phyloP scores from a whole-genome alignment of 2,113 vertebrate species.

The Istiophorus platypterus region DNA sequence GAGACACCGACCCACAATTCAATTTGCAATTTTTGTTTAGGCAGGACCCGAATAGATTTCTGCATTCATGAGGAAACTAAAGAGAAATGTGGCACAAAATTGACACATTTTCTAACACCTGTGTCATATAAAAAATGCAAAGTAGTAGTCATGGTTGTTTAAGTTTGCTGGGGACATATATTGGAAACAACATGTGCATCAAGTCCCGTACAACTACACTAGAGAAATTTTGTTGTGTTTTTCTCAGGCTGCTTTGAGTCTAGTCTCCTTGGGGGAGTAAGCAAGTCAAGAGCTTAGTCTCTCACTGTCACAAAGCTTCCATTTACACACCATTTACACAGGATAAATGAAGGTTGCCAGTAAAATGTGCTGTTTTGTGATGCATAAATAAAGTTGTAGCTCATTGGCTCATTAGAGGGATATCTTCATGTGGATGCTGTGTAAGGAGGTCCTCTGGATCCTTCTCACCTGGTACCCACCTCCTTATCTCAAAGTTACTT shows the following conservation, averaged over 20 bases:
- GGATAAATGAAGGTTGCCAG: constrained; percentile 70
- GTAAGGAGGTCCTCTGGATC: constrained; percentile 28
- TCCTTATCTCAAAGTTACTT: background rate
- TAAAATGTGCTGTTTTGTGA: constrained; percentile 69
- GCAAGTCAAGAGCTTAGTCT: constrained; percentile 37
- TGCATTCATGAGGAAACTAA: background rate
- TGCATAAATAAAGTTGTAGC: constrained; percentile 58
- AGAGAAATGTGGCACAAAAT: background rate
- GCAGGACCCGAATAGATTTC: background rate
- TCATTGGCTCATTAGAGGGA: constrained; percentile 36
- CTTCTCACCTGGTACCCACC: no score
- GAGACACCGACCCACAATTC: constrained; percentile 30
- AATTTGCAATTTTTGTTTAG: background rate
- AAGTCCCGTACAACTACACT: background rate
- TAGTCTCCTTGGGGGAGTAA: constrained; percentile 21
- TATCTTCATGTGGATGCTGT: constrained; percentile 1
- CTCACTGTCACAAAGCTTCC: constrained; percentile 74
- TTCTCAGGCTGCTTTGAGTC: constrained; percentile 42
- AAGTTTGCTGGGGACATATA: background rate
- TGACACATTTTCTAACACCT: background rate
- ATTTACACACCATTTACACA: constrained; percentile 49
- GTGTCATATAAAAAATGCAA: background rate
- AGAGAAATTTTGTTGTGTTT: background rate
- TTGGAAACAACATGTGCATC: background rate
- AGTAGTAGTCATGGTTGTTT: background rate